These are phyloP conservation scores for Australoheros facetus DNA, from an alignment of 2,797 vertebrate genomes.

Conservation along the genomic window DNA sequence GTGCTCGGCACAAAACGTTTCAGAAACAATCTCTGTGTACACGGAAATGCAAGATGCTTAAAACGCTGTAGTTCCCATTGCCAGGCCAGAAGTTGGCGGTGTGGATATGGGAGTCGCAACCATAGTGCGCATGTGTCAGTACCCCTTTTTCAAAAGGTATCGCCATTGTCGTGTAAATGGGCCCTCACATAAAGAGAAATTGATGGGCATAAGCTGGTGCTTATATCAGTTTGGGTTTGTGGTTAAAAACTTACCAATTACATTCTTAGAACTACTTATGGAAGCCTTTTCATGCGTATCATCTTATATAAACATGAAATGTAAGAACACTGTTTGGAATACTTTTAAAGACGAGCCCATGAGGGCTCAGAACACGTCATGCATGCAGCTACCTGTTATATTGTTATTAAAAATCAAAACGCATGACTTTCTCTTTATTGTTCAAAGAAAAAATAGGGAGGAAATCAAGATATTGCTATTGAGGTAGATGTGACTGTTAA, in stretches of 20 bases:
- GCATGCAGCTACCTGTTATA: rapidly evolving
- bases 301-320: neutral
- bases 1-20: too few species aligned
- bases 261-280: too few species aligned
- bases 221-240: neutral
- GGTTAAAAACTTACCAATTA: neutral
- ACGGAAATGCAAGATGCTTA: too few species aligned
- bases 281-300: too few species aligned
- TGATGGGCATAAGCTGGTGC: neutral
- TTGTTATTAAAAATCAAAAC: neutral
- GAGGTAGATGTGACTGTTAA: neutral
- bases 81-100: too few species aligned
- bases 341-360: neutral
- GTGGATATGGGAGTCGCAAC: too few species aligned
- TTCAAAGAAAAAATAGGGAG: neutral
- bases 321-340: neutral
- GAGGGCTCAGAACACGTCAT: neutral
- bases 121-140: too few species aligned
- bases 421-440: neutral
- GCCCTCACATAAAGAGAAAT: neutral
- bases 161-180: too few species aligned
- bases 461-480: neutral
- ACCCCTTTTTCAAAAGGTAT: too few species aligned
- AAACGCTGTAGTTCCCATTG: too few species aligned
- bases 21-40: too few species aligned